Conservation (phyloP, 2,113 vertebrate genomes). For the Vulpes ferrilata region DNA sequence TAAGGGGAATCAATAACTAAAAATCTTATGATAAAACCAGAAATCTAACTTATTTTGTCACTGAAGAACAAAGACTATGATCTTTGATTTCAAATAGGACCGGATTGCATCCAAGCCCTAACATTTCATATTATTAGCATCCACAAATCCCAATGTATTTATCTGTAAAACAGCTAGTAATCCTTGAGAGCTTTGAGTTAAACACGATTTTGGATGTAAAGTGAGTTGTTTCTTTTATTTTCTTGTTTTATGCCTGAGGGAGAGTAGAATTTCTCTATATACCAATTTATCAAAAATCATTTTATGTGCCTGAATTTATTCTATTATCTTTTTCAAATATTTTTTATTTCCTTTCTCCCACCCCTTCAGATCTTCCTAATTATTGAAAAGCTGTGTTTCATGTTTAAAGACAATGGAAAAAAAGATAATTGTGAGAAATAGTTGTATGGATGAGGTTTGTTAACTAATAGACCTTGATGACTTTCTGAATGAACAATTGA, state of each 20-base stretch:
- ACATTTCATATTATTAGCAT: not conserved
- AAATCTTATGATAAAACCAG: not conserved
- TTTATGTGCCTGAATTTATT: not conserved
- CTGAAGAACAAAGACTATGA: not conserved
- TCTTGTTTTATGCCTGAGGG: not conserved
- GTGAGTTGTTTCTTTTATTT: not conserved
- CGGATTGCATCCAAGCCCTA: not conserved
- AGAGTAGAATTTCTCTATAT: not conserved
- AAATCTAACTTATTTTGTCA: not conserved
- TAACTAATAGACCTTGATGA: not conserved
- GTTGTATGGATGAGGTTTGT: not conserved
- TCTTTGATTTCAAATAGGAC: not conserved
- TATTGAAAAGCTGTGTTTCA: not conserved
- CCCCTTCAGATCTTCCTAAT: not conserved
- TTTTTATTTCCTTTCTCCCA: not conserved
- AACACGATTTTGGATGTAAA: conserved; percentile 1
- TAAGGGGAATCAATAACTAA: not conserved
- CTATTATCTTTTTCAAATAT: not conserved
- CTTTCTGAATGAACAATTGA: not conserved
- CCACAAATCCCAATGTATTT: not conserved
- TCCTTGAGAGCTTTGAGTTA: not conserved
- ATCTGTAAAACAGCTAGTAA: not conserved
- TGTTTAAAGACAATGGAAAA: not conserved
- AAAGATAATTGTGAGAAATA: not conserved
- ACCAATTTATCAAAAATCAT: not conserved